Conservation (phyloP, 2,797 vertebrate genomes). For the Pangasius larnaudii region DNA sequence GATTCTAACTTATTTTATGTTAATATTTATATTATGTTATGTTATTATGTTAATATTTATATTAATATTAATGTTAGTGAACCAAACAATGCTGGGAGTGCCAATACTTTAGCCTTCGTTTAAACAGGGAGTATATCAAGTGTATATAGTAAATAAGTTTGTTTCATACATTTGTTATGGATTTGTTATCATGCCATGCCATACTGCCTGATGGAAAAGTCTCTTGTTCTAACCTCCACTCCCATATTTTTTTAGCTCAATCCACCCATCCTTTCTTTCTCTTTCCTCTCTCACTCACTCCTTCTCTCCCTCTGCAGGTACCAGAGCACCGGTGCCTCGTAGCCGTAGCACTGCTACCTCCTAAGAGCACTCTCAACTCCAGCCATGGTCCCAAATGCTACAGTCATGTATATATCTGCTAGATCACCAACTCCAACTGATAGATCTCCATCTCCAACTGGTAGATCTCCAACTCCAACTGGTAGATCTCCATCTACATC, state of each 20-base stretch:
- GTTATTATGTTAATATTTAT: background rate
- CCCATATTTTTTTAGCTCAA: background rate
- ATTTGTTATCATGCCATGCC: background rate
- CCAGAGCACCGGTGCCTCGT: constrained; percentile 58
- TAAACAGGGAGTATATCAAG: background rate
- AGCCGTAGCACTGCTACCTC: constrained; percentile 38
- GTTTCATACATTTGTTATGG: background rate
- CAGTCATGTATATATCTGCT: background rate
- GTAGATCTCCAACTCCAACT: background rate
- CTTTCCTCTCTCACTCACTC: background rate
- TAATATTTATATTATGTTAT: no score
- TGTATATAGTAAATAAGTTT: background rate
- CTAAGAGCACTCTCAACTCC: constrained; percentile 32
- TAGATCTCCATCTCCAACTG: background rate
- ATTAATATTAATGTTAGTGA: no score
- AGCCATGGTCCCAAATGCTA: background rate
- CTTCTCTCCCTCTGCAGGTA: constrained; percentile 57
- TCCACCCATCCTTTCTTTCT: background rate
- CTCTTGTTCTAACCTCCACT: background rate
- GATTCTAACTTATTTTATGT: background rate
- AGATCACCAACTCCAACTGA: background rate
- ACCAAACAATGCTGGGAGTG: background rate
- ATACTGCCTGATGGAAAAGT: background rate
- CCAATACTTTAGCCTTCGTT: background rate
- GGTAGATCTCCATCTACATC: background rate